phyloP scores from a whole-genome alignment of 2,113 vertebrate species.

The Colinus virginianus region DNA sequence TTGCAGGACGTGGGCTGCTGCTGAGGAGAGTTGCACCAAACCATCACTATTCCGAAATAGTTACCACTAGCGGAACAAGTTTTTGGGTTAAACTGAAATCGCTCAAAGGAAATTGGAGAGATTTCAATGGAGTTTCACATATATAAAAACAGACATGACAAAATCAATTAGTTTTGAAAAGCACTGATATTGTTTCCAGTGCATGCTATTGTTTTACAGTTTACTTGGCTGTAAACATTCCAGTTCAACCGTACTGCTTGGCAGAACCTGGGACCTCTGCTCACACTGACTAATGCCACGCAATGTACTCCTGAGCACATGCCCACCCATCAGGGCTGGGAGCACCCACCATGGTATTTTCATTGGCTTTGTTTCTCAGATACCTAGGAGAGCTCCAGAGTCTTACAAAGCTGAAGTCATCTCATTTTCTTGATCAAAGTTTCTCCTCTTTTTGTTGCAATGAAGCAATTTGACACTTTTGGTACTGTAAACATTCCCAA shows the following conservation, averaged over 20 bases:
- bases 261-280: not conserved
- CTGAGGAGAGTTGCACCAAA: not conserved
- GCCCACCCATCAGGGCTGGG: not conserved
- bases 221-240: not conserved
- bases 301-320: not conserved
- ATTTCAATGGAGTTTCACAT: not conserved
- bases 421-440: constrained; percentile 21
- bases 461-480: constrained; percentile 32
- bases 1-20: not conserved
- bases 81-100: not conserved
- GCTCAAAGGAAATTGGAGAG: not conserved
- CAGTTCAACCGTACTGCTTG: not conserved
- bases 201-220: not conserved
- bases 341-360: not conserved
- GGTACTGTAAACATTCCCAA: not conserved
- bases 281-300: not conserved
- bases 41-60: not conserved
- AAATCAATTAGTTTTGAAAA: not conserved
- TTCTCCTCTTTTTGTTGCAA: constrained; percentile 20
- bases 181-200: not conserved
- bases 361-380: not conserved
- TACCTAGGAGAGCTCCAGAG: not conserved
- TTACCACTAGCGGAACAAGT: not conserved
- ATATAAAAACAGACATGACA: not conserved
- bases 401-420: not conserved